A percentile compares a stretch with the other conserved stretches of the same genome.
Evolutionary conservation across 2,113 vertebrate genomes (phyloP).

Genomic region (Oryzias melastigma): DNA sequence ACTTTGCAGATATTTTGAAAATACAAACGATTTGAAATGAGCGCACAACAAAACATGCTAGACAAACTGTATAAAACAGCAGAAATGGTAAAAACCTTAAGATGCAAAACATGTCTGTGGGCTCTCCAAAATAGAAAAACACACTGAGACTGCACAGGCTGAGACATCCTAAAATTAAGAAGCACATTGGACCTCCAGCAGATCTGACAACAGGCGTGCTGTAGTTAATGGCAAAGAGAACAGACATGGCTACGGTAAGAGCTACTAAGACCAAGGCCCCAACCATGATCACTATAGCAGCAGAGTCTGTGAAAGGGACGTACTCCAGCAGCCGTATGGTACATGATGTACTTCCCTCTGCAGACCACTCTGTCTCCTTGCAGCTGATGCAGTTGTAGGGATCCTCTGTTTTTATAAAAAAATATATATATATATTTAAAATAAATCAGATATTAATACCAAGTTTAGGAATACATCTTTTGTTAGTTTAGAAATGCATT

Average conservation of each 20-base stretch:
- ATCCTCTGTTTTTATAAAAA: conserved; percentile 61
- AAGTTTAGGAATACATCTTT: no score
- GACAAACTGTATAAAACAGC: conserved; percentile 77
- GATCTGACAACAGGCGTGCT: conserved; percentile 85
- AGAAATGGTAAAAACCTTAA: conserved; percentile 69
- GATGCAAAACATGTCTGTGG: conserved; percentile 52
- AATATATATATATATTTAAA: no score
- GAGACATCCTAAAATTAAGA: background rate
- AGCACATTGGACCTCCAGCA: conserved; percentile 72
- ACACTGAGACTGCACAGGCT: background rate
- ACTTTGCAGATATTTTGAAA: conserved; percentile 83
- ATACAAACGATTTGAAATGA: conserved; percentile 86
- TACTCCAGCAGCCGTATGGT: conserved; percentile 69
- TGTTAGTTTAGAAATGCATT: no score
- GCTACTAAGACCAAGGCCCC: conserved; percentile 50
- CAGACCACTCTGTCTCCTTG: conserved; percentile 78
- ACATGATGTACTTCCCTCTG: conserved; percentile 73
- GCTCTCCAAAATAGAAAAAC: background rate
- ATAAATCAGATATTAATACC: no score
- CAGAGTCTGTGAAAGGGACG: conserved; percentile 65
- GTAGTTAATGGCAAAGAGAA: conserved; percentile 75
- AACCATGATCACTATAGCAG: conserved; percentile 57
- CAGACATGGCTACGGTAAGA: conserved; percentile 52
- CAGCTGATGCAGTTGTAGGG: conserved; percentile 76
- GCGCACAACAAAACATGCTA: conserved; percentile 81